A percentile compares a stretch with the other conserved stretches of the same genome.
Conservation (phyloP, 2,113 vertebrate species). For the Anguilla japonica region DNA sequence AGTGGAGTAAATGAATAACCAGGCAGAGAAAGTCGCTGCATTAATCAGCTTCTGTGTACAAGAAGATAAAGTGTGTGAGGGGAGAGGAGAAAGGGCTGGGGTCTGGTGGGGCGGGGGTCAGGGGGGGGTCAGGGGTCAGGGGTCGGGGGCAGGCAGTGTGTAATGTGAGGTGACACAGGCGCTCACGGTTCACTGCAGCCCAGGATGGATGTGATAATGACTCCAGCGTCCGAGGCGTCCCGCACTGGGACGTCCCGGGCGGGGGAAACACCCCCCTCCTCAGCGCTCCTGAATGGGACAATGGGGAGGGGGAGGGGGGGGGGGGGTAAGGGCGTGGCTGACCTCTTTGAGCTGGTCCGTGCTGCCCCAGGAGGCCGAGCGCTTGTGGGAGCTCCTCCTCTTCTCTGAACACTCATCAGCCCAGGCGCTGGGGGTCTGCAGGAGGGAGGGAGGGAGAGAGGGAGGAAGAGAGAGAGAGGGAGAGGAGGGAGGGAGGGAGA, state of each 20-base stretch:
- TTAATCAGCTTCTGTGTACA: too few species aligned
- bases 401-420: conserved; percentile 90
- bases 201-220: conserved; percentile 44
- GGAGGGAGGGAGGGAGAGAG: conserved; percentile 37
- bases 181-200: conserved; percentile 33
- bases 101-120: not conserved
- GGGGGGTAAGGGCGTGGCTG: conserved; percentile 43
- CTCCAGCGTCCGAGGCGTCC: not conserved
- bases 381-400: conserved; percentile 87
- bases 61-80: too few species aligned
- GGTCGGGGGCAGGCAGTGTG: conserved; percentile 3
- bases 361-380: conserved; percentile 96
- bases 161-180: conserved; percentile 34
- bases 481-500: not conserved
- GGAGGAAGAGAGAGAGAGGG: conserved; percentile 10
- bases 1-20: too few species aligned
- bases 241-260: not conserved
- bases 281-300: conserved; percentile 33
- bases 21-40: not conserved
- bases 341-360: conserved; percentile 99
- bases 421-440: conserved; percentile 96
- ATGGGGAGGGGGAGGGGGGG: conserved; percentile 20
- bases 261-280: conserved; percentile 14
- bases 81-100: not conserved
- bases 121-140: not conserved